Conservation (phyloP, 2,888 invertebrate genomes). For the Leptogaster cylindrica region DNA sequence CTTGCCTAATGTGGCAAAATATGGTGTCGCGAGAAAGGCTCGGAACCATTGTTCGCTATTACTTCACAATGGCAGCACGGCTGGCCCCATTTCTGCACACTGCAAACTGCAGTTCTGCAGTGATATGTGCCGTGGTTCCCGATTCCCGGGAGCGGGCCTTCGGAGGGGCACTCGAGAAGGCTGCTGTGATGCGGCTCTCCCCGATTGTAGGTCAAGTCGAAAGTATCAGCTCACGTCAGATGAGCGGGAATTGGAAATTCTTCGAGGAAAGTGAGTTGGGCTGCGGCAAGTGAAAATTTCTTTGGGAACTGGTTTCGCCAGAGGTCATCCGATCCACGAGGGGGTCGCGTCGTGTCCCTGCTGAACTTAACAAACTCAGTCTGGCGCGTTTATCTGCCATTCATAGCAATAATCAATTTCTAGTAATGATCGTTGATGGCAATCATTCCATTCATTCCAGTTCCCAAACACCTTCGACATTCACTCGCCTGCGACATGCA, state of each 20-base stretch:
- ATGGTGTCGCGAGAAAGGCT: background rate
- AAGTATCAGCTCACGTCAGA: constrained; percentile 41
- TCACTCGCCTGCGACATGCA: no score
- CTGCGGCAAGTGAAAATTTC: constrained; percentile 38
- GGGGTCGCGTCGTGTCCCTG: constrained; percentile 6
- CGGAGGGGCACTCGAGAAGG: background rate
- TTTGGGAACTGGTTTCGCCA: constrained; percentile 25
- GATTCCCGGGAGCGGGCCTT: background rate
- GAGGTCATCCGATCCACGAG: constrained; percentile 16
- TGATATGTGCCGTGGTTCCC: constrained; percentile 2
- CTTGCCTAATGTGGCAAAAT: background rate
- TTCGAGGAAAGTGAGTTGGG: constrained; percentile 42
- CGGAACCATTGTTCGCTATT: constrained; percentile 23
- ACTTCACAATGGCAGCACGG: constrained; percentile 17
- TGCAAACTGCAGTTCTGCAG: background rate
- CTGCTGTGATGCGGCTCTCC: constrained; percentile 4
- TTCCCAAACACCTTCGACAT: no score
- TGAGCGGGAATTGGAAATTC: constrained; percentile 34
- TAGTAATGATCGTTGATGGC: no score
- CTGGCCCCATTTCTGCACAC: constrained; percentile 9
- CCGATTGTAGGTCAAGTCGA: constrained; percentile 43
- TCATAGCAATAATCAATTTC: background rate
- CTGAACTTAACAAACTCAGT: background rate
- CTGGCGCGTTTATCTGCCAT: background rate
- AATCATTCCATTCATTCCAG: no score